phyloP scores from a whole-genome alignment of 2,888 invertebrate genomes.

The Endomychus coccineus region DNA sequence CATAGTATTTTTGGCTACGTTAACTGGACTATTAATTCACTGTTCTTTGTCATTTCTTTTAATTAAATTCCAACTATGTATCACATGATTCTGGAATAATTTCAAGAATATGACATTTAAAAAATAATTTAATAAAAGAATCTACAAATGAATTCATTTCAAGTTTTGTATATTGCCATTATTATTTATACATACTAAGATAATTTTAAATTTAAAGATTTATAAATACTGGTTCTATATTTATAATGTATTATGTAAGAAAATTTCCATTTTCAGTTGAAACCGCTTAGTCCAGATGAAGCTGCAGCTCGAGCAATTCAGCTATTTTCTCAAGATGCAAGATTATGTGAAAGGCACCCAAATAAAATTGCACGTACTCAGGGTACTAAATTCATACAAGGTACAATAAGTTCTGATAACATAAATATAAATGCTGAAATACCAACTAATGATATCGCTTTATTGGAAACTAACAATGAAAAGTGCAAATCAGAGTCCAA shows the following conservation, averaged over 20 bases:
- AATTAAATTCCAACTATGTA: too few species aligned
- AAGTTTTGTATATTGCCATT: too few species aligned
- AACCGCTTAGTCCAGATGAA: conserved; percentile 75
- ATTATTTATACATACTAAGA: too few species aligned
- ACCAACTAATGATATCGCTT: conserved; percentile 33
- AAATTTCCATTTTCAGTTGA: conserved; percentile 45
- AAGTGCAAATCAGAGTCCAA: conserved; percentile 21
- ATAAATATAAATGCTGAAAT: conserved; percentile 16
- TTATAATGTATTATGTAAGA: background rate
- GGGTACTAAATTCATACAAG: background rate
- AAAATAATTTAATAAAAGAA: too few species aligned
- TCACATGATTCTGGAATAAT: too few species aligned
- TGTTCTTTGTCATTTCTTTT: too few species aligned
- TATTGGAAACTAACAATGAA: conserved; percentile 28
- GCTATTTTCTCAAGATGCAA: conserved; percentile 76
- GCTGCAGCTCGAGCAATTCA: conserved; percentile 86
- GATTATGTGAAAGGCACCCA: conserved; percentile 69
- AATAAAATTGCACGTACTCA: conserved; percentile 65
- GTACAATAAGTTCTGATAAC: conserved; percentile 17
- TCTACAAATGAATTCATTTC: too few species aligned
- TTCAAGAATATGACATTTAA: too few species aligned
- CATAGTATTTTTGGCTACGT: too few species aligned
- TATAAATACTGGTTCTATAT: background rate
- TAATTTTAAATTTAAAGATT: too few species aligned
- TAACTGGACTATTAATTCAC: too few species aligned